These are phyloP conservation scores for Capitella teleta DNA, from an alignment of 1,140 invertebrate species.

Conservation along the genomic window DNA sequence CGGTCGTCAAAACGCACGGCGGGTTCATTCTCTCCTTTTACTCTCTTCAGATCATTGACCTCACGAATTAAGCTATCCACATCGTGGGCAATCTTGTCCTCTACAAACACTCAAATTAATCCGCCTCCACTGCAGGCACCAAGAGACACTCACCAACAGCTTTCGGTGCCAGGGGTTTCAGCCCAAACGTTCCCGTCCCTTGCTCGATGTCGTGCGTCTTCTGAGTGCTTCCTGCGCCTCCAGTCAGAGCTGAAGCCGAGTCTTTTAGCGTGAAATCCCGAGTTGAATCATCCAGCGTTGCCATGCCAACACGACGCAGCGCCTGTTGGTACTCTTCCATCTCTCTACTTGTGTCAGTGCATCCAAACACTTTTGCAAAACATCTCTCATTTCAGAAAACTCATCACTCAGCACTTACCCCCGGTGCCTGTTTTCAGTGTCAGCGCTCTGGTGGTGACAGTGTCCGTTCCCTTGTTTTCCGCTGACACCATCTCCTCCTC, in stretches of 20 bases:
- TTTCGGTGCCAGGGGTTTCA: conserved; percentile 1
- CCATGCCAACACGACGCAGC: conserved; percentile 20
- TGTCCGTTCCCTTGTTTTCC: conserved; percentile 15
- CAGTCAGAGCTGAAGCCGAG: conserved; percentile 1
- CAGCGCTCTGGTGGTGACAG: conserved; percentile 21
- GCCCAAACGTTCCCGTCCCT: not conserved
- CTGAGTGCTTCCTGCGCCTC: not conserved
- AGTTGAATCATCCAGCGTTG: conserved; percentile 18
- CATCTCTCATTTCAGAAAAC: conserved; percentile 17
- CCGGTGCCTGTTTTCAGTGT: conserved; percentile 22
- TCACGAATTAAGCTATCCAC: too few species aligned
- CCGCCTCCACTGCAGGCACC: too few species aligned
- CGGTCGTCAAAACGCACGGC: too few species aligned
- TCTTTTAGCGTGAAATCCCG: conserved; percentile 16
- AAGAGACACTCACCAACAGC: too few species aligned
- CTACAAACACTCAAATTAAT: too few species aligned
- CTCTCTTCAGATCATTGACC: too few species aligned
- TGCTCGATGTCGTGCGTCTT: not conserved
- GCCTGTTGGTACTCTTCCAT: conserved; percentile 34
- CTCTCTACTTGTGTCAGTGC: conserved; percentile 33
- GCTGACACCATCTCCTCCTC: not conserved
- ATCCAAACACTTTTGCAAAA: conserved; percentile 10
- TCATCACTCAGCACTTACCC: conserved; percentile 15
- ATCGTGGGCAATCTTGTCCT: too few species aligned
- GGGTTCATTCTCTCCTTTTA: too few species aligned